phyloP scores from a whole-genome alignment of 2,888 invertebrate species.

The Subacronicta megacephala region DNA sequence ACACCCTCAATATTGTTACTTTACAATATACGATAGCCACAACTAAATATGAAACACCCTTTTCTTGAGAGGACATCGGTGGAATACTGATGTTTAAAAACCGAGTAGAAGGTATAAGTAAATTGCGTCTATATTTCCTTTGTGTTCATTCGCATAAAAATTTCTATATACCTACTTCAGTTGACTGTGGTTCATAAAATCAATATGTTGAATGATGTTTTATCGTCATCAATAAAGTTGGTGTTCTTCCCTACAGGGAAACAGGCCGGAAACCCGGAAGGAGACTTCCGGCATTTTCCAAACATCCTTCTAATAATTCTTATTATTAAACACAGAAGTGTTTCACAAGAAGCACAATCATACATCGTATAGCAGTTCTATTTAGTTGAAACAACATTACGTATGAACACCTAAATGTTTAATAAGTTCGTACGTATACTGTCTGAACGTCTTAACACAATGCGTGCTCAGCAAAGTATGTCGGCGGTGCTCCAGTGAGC shows the following conservation, averaged over 20 bases:
- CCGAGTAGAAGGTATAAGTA: too few relatives aligned
- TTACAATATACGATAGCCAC: slow-evolving; percentile 56
- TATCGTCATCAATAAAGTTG: too few relatives aligned
- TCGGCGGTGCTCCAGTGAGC: slow-evolving; percentile 21
- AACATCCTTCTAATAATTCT: too few relatives aligned
- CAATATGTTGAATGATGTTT: too few relatives aligned
- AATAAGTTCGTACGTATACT: slow-evolving; percentile 9
- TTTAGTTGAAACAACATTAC: neutral
- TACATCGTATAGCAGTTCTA: neutral
- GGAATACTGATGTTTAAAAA: slow-evolving; percentile 47
- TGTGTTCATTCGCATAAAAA: too few relatives aligned
- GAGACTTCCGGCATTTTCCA: too few relatives aligned
- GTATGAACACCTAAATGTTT: neutral
- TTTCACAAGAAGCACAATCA: neutral
- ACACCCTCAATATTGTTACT: slow-evolving; percentile 41
- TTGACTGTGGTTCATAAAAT: too few relatives aligned
- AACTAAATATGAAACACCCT: slow-evolving; percentile 56
- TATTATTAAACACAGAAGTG: slow-evolving; percentile 1
- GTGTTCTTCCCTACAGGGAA: too few relatives aligned
- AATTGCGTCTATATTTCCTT: too few relatives aligned
- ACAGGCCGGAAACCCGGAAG: too few relatives aligned
- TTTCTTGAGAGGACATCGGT: slow-evolving; percentile 30
- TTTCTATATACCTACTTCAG: too few relatives aligned
- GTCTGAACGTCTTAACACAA: slow-evolving; percentile 8
- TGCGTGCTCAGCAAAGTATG: neutral